These are phyloP conservation scores for Chaetura pelagica DNA, from an alignment of 2,113 vertebrate genomes.

Conservation along the genomic window DNA sequence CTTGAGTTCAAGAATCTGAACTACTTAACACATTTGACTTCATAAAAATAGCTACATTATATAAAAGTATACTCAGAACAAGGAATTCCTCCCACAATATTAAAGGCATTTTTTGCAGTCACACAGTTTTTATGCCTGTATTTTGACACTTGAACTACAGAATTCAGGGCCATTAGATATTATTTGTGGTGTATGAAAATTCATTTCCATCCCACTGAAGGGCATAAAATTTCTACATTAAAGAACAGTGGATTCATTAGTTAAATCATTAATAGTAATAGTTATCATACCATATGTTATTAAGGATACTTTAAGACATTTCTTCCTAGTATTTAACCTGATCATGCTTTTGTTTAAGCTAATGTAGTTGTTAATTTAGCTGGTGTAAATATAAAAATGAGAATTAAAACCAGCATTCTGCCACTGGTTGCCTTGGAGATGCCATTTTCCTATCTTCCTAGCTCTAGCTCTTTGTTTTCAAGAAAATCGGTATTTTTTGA, in stretches of 20 bases:
- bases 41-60: neutral
- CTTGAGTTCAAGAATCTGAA: neutral
- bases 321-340: neutral
- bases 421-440: neutral
- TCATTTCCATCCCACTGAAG: neutral
- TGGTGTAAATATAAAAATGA: neutral
- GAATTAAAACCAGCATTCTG: neutral
- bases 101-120: neutral
- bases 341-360: neutral
- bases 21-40: neutral
- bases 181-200: neutral
- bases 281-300: neutral
- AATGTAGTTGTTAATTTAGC: neutral
- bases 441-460: neutral
- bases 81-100: slow-evolving; percentile 9
- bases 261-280: neutral
- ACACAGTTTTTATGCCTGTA: neutral
- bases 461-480: neutral
- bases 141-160: neutral
- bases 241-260: neutral
- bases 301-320: neutral
- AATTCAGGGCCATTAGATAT: neutral
- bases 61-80: neutral
- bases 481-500: neutral
- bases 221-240: neutral